These are phyloP conservation scores for Lepidotrigona ventralis DNA, from an alignment of 1,140 invertebrate species.

Conservation along the genomic window DNA sequence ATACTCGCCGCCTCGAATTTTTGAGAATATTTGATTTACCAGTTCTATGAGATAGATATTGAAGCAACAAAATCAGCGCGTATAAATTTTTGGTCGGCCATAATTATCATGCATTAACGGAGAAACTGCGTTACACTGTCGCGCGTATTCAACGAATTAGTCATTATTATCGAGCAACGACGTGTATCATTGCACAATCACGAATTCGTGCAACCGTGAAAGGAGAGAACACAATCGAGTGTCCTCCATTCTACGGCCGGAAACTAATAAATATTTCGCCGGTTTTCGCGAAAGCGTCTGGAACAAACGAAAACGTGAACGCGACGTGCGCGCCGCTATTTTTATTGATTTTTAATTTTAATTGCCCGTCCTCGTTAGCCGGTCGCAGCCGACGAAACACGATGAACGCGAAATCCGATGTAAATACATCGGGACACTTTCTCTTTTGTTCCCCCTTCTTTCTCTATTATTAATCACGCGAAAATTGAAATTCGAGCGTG, in stretches of 20 bases:
- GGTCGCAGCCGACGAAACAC: conserved; percentile 8
- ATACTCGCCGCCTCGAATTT: no score
- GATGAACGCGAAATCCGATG: conserved; percentile 24
- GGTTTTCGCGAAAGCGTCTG: no score
- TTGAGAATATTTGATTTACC: no score
- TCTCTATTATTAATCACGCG: conserved; percentile 25
- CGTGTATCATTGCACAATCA: conserved; percentile 39
- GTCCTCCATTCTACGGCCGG: conserved; percentile 11
- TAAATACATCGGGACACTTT: neutral
- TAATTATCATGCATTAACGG: conserved; percentile 27
- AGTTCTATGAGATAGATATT: neutral
- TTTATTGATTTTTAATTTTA: conserved; percentile 56
- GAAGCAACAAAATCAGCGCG: neutral
- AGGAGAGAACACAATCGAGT: conserved; percentile 10
- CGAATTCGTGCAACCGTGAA: conserved; percentile 42
- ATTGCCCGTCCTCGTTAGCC: conserved; percentile 26
- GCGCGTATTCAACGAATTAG: conserved; percentile 42
- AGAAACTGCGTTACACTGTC: neutral
- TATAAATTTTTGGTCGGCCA: conserved; percentile 31
- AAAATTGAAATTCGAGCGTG: conserved; percentile 13
- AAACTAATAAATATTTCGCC: conserved; percentile 48
- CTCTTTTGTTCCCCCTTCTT: neutral
- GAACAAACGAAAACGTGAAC: neutral
- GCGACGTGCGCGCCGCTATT: neutral
- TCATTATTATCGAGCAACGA: conserved; percentile 52